Conservation (phyloP, 2,113 vertebrate genomes). For the Saccopteryx leptura region DNA sequence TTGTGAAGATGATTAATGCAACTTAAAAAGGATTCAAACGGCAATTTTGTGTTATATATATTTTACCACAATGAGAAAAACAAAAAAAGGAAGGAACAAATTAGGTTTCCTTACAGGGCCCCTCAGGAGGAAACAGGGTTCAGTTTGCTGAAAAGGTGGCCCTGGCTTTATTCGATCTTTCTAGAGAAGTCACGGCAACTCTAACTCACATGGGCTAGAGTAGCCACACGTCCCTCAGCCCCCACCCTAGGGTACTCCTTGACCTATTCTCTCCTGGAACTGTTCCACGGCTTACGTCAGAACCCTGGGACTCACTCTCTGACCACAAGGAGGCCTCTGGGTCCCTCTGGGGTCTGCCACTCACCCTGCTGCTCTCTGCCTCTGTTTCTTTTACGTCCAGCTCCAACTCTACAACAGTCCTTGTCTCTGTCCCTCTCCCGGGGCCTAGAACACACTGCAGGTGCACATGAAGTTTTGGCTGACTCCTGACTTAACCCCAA, state of each 20-base stretch:
- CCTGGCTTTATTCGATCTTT: neutral
- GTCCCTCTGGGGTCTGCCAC: too few relatives aligned
- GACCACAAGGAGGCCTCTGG: neutral
- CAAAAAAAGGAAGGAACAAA: neutral
- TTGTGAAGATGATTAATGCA: neutral
- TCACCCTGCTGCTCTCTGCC: neutral
- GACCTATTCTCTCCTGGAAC: neutral
- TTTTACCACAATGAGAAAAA: neutral
- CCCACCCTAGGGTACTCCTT: too few relatives aligned
- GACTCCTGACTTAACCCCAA: neutral
- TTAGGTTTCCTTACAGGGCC: neutral
- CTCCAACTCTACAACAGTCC: neutral
- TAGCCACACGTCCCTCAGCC: rapidly evolving
- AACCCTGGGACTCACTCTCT: neutral
- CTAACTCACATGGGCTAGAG: rapidly evolving
- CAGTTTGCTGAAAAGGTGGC: neutral
- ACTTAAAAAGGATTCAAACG: neutral
- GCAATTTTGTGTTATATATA: neutral
- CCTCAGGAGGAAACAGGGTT: neutral
- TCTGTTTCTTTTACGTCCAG: neutral
- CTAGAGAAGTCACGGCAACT: neutral
- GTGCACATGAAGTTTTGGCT: neutral
- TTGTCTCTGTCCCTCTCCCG: neutral
- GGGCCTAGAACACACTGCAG: neutral
- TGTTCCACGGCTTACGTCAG: rapidly evolving